These are phyloP conservation scores for Rotaria socialis DNA, from an alignment of 2,888 invertebrate species.

Conservation along the genomic window DNA sequence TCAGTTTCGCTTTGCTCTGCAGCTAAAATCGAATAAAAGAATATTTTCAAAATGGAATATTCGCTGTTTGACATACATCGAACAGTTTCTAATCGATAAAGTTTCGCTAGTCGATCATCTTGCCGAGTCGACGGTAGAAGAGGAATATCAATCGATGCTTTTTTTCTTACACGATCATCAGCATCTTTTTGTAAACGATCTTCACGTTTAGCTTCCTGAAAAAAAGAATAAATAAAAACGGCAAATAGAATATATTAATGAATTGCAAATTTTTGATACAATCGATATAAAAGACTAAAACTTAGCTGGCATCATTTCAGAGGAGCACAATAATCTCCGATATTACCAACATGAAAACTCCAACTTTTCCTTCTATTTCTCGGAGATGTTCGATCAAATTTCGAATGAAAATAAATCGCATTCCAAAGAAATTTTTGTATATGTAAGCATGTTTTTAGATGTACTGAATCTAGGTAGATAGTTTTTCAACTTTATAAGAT, in stretches of 20 bases:
- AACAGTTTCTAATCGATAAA: neutral
- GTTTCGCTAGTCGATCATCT: slow-evolving; percentile 22
- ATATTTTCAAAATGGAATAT: neutral
- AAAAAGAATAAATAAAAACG: neutral
- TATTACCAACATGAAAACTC: too few relatives aligned
- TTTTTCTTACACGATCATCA: neutral
- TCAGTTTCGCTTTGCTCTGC: neutral
- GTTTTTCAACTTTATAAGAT: too few relatives aligned
- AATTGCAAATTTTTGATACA: neutral
- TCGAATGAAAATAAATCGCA: too few relatives aligned
- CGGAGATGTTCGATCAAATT: too few relatives aligned
- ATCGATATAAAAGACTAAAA: too few relatives aligned
- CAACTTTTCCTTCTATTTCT: too few relatives aligned
- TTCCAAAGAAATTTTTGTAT: too few relatives aligned
- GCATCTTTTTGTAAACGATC: neutral
- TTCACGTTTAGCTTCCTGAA: neutral
- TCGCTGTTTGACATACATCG: neutral
- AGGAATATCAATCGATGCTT: slow-evolving; percentile 18
- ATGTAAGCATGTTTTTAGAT: too few relatives aligned
- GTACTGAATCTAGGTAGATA: too few relatives aligned
- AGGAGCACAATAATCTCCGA: too few relatives aligned
- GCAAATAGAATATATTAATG: neutral
- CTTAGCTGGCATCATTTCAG: too few relatives aligned
- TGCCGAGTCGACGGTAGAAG: neutral
- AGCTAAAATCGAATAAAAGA: neutral